Evolutionary conservation across 2,113 vertebrate species (phyloP), one percentile per base, ranked within the genome.

Genomic region (Felis catus): DNA sequence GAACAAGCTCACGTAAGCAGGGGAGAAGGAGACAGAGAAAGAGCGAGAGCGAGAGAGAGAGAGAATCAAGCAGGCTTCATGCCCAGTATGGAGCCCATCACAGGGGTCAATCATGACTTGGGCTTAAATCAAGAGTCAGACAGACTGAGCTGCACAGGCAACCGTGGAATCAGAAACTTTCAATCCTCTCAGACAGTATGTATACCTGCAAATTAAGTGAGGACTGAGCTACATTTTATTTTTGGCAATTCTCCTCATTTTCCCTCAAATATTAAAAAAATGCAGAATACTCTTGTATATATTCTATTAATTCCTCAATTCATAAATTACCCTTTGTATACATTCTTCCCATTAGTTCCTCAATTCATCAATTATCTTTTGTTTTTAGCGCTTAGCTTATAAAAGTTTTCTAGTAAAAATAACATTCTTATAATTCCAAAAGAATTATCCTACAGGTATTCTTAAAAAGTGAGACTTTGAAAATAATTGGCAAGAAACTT

Each of bases 401-500:
- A 41, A 68, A 70, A 45, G 18, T 74, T 92, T 86, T 3, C 25
- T 70, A 33, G 4, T 45, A 78, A 84, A 94, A 90, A 48, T 33
- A 80, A 13, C 12, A 68, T 45, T 79, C 39, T 61, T 87, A 1
- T 83, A 78, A 89, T 82, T 89, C 29, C 41, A 68, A 89, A 94
- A 89, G 3, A 13, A 84, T 94, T 93, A 87, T 71, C 10, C 33
- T 89, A 41, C 1, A 92, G 58, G 27, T 48, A 79, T 51, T 66
- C 29, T 86, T 41, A 31, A 83, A 89, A 84, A 39, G 7, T 88
- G 7, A 92, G n/a, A 87, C 53, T 96, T 74, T 93, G 39, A 73
- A 96, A 91, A 88, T 84, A 19, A 8, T 74, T 96, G 33, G 65
- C 4, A 86, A 93, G 89, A 84, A 96, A 73, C 63, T 78, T 94